Base-by-base conservation (phyloP, 2,888 invertebrate genomes). In the Myopa tessellatipennis region DNA sequence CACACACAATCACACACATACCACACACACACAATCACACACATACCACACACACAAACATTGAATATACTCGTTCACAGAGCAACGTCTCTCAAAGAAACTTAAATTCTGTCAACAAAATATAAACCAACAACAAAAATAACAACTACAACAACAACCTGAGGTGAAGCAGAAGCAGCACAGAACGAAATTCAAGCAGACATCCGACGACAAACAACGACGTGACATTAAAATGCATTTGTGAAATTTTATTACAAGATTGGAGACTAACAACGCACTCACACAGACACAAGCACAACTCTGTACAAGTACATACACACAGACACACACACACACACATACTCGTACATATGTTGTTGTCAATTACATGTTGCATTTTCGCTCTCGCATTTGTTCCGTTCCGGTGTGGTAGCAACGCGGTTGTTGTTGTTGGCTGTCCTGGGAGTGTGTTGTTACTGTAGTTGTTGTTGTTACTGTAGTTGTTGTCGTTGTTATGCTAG, bases 361-460 rank as follows among this genome's bases (percentile, higher is more conserved):
- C 45, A 55, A 55, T 55, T 55, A 55, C 55, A 55, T 68, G n/a
- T 68, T 38, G 10, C 18, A 18, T 68, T 68, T 68, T 40, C 40
- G 40, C 40, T 40, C 8, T 40, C 40, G 8, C 40, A 40, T 4
- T 40, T 45, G 7, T 45, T 45, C 2, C 45, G 45, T 45, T 45
- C 10, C 45, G 10, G 1, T 45, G 7, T 10, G 45, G 7, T 45
- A 26, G 26, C 26, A 26, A 2, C 26, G 26, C 26, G 26, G 26
- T 26, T 26, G 26, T 65, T 10, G 65, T 65, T 34, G 36, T 38
- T 34, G 6, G 36, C 36, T 38, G 65, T 38, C 34, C 36, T 38
- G 63, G 18, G 50, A 14, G 18, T 45, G 26, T 52, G 69, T 52
- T 14, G 18, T 7, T 69, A n/a, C 3, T 68, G 0, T 8, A 8